Evolutionary conservation across 35 echinoderm and acorn worm genomes (phyloP), one percentile per base, ranked within the genome.

Genomic region (Holothuria glaberrima): DNA sequence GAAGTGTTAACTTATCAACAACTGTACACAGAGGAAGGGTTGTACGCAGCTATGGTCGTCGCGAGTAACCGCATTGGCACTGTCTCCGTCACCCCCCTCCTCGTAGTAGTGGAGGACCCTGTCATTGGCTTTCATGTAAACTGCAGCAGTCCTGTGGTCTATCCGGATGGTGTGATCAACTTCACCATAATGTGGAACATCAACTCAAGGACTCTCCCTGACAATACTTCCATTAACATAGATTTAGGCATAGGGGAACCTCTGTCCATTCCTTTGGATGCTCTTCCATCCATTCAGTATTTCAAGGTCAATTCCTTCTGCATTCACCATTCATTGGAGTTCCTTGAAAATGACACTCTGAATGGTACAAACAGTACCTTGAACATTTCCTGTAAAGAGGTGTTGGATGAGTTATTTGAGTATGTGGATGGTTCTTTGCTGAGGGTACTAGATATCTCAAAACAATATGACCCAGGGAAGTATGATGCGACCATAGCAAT

Each of bases 21-120:
- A 66, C 63, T 95, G 0, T 95, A 91, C 66, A 88, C 94, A 19
- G 72, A 91, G 33, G 52, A 92, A 36, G 94, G 90, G 9, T 34
- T 95, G 30, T 95, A 95, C 61, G 94, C 94, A 26, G 90, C 86
- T 14, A 64, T 73, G 79, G 90, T 95, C 13, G 56, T 89, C 4
- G 94, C 90, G 14, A 75, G 18, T 17, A 95, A 95, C 83, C 57
- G 59, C 46, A 82, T 95, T 18, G 67, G 79, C 33, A 85, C 22
- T 0, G 63, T 84, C 9, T 71, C 86, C 9, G 60, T 82, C 32
- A 82, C 64, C 0, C 94, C 94, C 18, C 22, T 95, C 28, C 68
- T 91, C 9, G 60, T 95, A 16, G 94, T 85, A 22, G 90, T 95
- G 12, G 59, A 95, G 58, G 74, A 89, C 38, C 71, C 77, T 41